These are phyloP conservation scores for Psittacara wagleri DNA, from an alignment of 2,113 vertebrate genomes.

Conservation along the genomic window DNA sequence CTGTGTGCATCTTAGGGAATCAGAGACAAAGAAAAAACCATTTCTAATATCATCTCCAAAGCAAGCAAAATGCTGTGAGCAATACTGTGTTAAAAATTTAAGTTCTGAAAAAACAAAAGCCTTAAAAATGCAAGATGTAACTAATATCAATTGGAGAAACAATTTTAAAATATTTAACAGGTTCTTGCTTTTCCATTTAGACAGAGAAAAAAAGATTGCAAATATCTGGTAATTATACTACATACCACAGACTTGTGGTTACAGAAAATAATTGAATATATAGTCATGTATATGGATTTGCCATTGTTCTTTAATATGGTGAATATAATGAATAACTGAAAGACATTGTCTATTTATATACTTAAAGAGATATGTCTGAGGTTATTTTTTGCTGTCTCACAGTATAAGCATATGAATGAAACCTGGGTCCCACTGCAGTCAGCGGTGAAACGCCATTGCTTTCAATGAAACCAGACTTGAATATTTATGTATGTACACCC, in stretches of 20 bases:
- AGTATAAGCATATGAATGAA: background rate
- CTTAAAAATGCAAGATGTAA: slow-evolving; percentile 42
- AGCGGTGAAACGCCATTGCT: background rate
- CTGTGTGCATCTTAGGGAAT: slow-evolving; percentile 16
- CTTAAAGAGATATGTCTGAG: background rate
- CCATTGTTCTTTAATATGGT: background rate
- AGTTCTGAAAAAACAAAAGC: slow-evolving; percentile 42
- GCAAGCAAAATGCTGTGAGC: slow-evolving; percentile 47
- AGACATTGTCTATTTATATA: background rate
- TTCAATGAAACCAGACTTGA: background rate
- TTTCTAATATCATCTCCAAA: slow-evolving; percentile 47
- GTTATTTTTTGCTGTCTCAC: background rate
- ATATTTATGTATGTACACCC: background rate
- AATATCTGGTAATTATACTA: background rate
- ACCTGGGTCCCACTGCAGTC: background rate
- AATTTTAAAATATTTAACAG: slow-evolving; percentile 38
- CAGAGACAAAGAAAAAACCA: background rate
- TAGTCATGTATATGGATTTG: background rate
- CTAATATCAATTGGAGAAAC: slow-evolving; percentile 13
- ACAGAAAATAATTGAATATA: background rate
- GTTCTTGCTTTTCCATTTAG: background rate
- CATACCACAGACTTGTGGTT: background rate
- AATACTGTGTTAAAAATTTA: slow-evolving; percentile 60
- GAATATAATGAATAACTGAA: background rate
- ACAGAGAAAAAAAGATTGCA: background rate